These are phyloP conservation scores for Hedychridium roseum DNA, from an alignment of 2,888 invertebrate genomes.

Conservation along the genomic window DNA sequence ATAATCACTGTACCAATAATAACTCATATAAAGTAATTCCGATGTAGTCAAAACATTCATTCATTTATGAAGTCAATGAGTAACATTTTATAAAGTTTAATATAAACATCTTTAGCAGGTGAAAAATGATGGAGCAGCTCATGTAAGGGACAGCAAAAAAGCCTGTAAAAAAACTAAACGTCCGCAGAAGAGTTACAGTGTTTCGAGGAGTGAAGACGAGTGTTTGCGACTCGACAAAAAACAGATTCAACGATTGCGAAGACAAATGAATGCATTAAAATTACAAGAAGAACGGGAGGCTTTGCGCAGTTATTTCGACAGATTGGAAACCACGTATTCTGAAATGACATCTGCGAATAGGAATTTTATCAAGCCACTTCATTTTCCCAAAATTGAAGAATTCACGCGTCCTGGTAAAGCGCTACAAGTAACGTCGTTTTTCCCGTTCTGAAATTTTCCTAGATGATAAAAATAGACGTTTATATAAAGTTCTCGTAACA, in stretches of 20 bases:
- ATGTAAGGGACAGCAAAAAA: not conserved
- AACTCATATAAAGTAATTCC: no score
- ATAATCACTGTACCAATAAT: no score
- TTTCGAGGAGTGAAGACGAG: slow-evolving; percentile 12
- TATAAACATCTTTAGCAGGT: no score
- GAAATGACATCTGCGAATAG: slow-evolving; percentile 3
- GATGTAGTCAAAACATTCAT: no score
- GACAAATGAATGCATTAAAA: slow-evolving; percentile 15
- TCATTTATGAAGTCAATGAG: no score
- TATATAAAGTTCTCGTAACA: no score
- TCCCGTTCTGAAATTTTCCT: no score
- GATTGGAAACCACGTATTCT: slow-evolving; percentile 15
- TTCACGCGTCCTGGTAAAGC: slow-evolving; percentile 40
- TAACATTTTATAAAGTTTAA: no score
- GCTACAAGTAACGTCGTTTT: no score
- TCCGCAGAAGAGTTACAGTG: no score
- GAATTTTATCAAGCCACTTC: slow-evolving; percentile 35
- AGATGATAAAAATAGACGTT: no score
- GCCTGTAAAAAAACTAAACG: not conserved
- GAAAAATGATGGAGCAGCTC: no score
- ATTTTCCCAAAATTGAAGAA: slow-evolving; percentile 44
- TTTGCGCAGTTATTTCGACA: slow-evolving; percentile 22
- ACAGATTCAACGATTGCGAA: slow-evolving; percentile 16
- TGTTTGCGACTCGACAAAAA: slow-evolving; percentile 19
- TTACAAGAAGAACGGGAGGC: slow-evolving; percentile 28